These are phyloP conservation scores for Lathronympha strigana DNA, from an alignment of 2,888 invertebrate genomes.

Conservation along the genomic window DNA sequence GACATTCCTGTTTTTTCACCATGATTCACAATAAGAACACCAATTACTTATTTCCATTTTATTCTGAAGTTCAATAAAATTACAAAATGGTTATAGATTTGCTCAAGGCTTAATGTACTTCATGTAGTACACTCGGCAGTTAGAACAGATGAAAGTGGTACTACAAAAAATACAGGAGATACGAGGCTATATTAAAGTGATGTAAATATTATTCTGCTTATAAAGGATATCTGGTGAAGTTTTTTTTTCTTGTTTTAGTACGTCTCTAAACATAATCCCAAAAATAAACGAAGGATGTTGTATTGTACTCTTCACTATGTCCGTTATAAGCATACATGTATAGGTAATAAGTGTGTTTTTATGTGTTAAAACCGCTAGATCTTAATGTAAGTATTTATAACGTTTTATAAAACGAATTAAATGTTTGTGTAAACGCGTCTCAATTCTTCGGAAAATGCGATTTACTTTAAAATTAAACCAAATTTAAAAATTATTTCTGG, in stretches of 20 bases:
- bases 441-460: background rate
- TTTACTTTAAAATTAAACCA: background rate
- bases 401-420: constrained; percentile 36
- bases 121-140: background rate
- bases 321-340: constrained; percentile 2
- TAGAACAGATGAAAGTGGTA: background rate
- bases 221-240: constrained; percentile 1
- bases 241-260: too few relatives aligned
- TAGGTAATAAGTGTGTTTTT: constrained; percentile 25
- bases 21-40: too few relatives aligned
- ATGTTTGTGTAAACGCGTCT: background rate
- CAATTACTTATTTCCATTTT: too few relatives aligned
- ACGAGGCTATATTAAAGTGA: background rate
- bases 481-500: background rate
- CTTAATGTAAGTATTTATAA: constrained; percentile 42
- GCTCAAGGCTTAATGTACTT: background rate
- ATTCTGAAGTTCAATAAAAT: too few relatives aligned
- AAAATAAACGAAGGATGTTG: background rate
- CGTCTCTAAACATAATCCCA: too few relatives aligned
- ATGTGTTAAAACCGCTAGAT: constrained; percentile 46
- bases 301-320: background rate
- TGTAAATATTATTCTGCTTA: background rate
- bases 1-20: too few relatives aligned
- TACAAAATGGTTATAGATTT: too few relatives aligned
- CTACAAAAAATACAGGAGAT: background rate